Conservation (phyloP, 2,888 invertebrate genomes). For the Psylliodes chrysocephalus region DNA sequence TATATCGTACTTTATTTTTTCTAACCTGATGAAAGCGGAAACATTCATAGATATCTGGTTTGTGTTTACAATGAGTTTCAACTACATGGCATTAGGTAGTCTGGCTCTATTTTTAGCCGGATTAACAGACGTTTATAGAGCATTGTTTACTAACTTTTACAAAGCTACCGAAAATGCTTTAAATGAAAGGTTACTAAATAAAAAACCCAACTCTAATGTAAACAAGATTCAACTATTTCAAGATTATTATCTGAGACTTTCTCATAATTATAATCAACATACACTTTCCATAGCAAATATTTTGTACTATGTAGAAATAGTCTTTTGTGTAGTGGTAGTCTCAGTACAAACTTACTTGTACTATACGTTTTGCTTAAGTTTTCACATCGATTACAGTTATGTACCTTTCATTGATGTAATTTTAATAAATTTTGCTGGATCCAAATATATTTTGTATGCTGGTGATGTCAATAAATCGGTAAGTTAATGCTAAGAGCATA, state of each 20-base stretch:
- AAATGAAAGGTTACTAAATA: not conserved
- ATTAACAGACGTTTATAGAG: not conserved
- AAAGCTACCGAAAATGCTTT: not conserved
- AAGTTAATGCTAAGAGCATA: too few species aligned
- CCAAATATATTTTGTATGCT: not conserved
- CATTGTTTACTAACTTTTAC: not conserved
- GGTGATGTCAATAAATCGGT: slow-evolving; percentile 12
- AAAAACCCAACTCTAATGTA: too few species aligned
- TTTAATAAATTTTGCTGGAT: not conserved
- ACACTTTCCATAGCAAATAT: slow-evolving; percentile 14
- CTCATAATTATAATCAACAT: slow-evolving; percentile 20
- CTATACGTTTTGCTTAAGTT: slow-evolving; percentile 1
- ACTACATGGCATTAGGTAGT: slow-evolving; percentile 1
- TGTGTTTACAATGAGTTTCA: not conserved
- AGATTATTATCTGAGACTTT: slow-evolving; percentile 16
- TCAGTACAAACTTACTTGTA: slow-evolving; percentile 14
- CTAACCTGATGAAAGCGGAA: not conserved
- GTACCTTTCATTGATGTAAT: not conserved
- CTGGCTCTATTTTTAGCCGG: not conserved
- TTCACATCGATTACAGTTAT: not conserved
- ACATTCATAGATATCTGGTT: not conserved
- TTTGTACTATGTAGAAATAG: slow-evolving; percentile 1
- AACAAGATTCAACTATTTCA: too few species aligned
- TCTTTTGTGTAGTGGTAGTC: not conserved
- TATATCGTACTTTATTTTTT: not conserved